Conservation (phyloP, 2,797 vertebrate species). For the Phrynocephalus guinanensis region DNA sequence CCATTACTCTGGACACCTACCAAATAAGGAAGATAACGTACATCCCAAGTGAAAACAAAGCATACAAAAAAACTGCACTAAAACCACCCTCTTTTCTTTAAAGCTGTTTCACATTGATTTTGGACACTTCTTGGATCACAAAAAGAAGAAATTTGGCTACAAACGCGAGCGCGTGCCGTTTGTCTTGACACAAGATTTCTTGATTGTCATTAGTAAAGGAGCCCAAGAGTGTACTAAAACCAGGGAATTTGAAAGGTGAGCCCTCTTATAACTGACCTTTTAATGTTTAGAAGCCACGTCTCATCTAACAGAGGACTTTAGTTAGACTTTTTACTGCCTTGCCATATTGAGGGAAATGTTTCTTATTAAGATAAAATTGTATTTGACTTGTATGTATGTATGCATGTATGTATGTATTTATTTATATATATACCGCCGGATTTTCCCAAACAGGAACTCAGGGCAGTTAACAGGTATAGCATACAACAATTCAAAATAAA, state of each 20-base stretch:
- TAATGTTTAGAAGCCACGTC: neutral
- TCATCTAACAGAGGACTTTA: neutral
- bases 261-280: neutral
- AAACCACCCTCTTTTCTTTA: conserved; percentile 55
- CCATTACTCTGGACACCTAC: too few species aligned
- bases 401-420: too few species aligned
- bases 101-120: conserved; percentile 88
- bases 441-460: too few species aligned
- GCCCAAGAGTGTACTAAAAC: conserved; percentile 88
- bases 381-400: neutral
- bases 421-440: too few species aligned
- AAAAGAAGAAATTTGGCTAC: conserved; percentile 88
- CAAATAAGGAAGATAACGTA: too few species aligned
- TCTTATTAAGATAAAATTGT: too few species aligned
- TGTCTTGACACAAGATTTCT: conserved; percentile 86
- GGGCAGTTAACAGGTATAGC: too few species aligned
- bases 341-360: neutral
- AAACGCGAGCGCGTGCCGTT: conserved; percentile 86
- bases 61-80: neutral
- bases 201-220: conserved; percentile 88
- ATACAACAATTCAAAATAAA: too few species aligned
- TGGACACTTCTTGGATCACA: conserved; percentile 86
- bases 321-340: neutral
- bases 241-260: conserved; percentile 86
- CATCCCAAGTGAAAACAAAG: too few species aligned